Percentiles rank a stretch among this genome's conserved stretches.
These are phyloP conservation scores for Eretmochelys imbricata DNA, from an alignment of 2,113 vertebrate genomes.

Conservation along the genomic window DNA sequence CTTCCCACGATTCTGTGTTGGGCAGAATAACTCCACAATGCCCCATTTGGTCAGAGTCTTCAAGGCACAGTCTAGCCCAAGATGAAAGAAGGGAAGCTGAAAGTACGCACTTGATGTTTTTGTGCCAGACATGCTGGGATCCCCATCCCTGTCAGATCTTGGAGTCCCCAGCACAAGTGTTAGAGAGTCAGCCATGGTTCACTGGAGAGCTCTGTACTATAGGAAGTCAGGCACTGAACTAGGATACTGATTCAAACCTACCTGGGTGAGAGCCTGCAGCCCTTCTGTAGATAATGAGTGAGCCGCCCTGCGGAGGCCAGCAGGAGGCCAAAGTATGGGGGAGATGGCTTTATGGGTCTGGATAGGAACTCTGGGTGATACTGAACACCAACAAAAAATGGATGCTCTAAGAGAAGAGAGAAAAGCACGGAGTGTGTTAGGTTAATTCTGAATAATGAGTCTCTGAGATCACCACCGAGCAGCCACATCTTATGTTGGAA, in stretches of 20 bases:
- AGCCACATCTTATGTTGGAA: background rate
- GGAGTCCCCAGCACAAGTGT: background rate
- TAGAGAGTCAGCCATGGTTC: background rate
- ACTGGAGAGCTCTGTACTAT: background rate
- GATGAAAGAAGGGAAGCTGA: background rate
- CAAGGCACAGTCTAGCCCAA: background rate
- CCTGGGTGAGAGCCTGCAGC: constrained; percentile 93
- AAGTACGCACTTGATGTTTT: fast-evolving
- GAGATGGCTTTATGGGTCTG: constrained; percentile 95
- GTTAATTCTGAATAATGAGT: background rate
- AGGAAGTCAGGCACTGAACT: background rate
- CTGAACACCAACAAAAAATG: constrained; percentile 95
- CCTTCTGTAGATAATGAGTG: constrained; percentile 89
- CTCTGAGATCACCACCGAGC: background rate
- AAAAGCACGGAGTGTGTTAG: background rate
- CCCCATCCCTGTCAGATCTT: background rate
- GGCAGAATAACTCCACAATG: background rate
- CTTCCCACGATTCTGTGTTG: background rate
- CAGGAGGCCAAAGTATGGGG: constrained; percentile 92
- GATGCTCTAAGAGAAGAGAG: constrained; percentile 84
- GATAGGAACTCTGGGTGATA: constrained; percentile 97
- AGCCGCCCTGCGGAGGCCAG: constrained; percentile 91
- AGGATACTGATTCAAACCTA: constrained; percentile 49
- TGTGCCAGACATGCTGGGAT: background rate
- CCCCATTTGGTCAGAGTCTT: fast-evolving